Conservation (phyloP, 2,113 vertebrate species). For the Herpetotheres cachinnans region DNA sequence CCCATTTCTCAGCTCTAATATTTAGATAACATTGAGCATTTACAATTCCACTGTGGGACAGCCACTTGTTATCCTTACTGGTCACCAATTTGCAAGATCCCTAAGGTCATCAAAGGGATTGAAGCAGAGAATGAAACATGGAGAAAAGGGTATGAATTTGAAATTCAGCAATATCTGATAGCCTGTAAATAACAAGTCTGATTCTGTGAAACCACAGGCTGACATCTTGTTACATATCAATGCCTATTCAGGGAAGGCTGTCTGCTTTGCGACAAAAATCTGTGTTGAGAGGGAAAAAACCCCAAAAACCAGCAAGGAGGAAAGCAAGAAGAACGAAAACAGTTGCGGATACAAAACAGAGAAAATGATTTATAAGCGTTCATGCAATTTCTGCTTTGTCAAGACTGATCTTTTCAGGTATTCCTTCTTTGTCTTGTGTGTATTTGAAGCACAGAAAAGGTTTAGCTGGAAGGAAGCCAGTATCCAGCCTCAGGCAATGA, state of each 20-base stretch:
- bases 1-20: background rate
- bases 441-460: conserved; percentile 47
- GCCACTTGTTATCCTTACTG: background rate
- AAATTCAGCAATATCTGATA: conserved; percentile 27
- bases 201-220: background rate
- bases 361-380: conserved; percentile 40
- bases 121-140: background rate
- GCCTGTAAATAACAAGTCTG: conserved; percentile 33
- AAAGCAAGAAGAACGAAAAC: conserved; percentile 45
- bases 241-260: conserved; percentile 7
- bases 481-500: conserved; percentile 55
- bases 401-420: conserved; percentile 47
- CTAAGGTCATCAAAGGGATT: background rate
- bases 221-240: conserved; percentile 40
- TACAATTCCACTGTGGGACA: background rate
- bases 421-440: conserved; percentile 37
- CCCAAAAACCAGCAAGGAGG: background rate
- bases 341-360: conserved; percentile 33
- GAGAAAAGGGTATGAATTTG: background rate
- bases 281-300: background rate
- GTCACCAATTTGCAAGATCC: background rate
- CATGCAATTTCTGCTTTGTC: conserved; percentile 42
- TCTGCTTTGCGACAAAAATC: conserved; percentile 33
- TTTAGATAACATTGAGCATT: background rate
- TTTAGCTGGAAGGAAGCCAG: conserved; percentile 64